phyloP scores from a whole-genome alignment of 2,113 vertebrate genomes.

The Oryzias curvinotus region DNA sequence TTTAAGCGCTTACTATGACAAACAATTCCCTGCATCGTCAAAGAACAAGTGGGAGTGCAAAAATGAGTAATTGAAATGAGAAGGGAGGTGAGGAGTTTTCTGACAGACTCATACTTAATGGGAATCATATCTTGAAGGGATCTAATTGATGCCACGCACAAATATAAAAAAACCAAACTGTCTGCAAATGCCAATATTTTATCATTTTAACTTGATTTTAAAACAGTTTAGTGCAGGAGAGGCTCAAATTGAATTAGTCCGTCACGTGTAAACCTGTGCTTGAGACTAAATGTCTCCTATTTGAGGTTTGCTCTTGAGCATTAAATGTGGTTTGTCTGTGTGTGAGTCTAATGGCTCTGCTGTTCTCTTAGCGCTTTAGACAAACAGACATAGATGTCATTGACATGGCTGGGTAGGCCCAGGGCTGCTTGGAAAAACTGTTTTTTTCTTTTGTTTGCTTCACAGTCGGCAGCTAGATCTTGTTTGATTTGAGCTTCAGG shows the following conservation, averaged over 20 bases:
- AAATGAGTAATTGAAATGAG: constrained; percentile 6
- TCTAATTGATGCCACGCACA: too few relatives aligned
- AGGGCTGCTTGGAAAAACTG: constrained; percentile 31
- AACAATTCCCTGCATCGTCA: constrained; percentile 1
- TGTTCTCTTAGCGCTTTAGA: constrained; percentile 30
- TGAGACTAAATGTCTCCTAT: neutral
- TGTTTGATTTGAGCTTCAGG: constrained; percentile 29
- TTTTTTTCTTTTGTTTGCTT: constrained; percentile 54
- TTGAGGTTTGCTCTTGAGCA: neutral
- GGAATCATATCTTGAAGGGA: constrained; percentile 1
- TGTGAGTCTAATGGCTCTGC: constrained; percentile 8
- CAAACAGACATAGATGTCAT: constrained; percentile 33
- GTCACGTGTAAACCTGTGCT: neutral
- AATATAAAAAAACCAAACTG: neutral
- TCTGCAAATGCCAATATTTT: neutral
- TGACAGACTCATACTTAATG: constrained; percentile 11
- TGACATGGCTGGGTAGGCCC: constrained; percentile 46
- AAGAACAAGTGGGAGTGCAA: constrained; percentile 5
- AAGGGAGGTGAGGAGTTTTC: neutral
- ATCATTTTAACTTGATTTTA: too few relatives aligned
- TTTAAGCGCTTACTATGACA: constrained; percentile 7
- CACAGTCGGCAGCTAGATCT: constrained; percentile 32
- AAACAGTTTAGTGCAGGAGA: neutral
- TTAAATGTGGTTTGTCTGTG: neutral
- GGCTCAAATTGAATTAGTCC: neutral